Evolutionary conservation across 2,797 vertebrate genomes (phyloP).

Genomic region (Coranthus polyacanthus): DNA sequence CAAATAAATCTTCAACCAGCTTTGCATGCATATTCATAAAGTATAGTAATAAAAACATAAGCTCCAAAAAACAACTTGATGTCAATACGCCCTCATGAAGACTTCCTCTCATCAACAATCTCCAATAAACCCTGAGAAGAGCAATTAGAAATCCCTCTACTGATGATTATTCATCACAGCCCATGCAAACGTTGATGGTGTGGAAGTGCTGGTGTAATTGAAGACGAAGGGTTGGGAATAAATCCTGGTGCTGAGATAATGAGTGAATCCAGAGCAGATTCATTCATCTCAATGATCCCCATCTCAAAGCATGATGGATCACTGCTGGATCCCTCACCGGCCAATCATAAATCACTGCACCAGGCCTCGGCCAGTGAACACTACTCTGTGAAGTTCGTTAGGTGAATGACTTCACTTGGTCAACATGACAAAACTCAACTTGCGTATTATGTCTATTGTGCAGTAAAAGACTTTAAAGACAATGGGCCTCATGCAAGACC

Average conservation of each 20-base stretch:
- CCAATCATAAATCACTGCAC: conserved; percentile 66
- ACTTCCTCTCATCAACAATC: conserved; percentile 65
- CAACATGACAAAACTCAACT: conserved; percentile 28
- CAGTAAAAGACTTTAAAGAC: too few species aligned
- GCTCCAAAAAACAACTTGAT: conserved; percentile 37
- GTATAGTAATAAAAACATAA: conserved; percentile 40
- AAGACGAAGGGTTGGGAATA: conserved; percentile 64
- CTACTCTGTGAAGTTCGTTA: conserved; percentile 44
- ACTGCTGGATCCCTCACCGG: conserved; percentile 55
- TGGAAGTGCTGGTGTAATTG: conserved; percentile 71
- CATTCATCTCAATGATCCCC: conserved; percentile 77
- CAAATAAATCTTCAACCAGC: conserved; percentile 38
- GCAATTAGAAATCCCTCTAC: conserved; percentile 70
- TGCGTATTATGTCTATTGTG: too few species aligned
- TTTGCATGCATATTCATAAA: conserved; percentile 40
- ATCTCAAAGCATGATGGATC: conserved; percentile 71
- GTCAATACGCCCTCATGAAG: conserved; percentile 45
- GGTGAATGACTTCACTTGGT: conserved; percentile 40
- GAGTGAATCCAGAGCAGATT: conserved; percentile 60
- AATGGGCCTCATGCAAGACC: too few species aligned
- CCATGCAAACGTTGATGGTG: conserved; percentile 65
- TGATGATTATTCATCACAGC: conserved; percentile 71
- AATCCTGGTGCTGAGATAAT: conserved; percentile 67
- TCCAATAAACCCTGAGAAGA: conserved; percentile 65
- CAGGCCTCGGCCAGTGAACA: conserved; percentile 29